phyloP scores from a whole-genome alignment of 1,140 invertebrate species.

The Alviniconcha marisindica region DNA sequence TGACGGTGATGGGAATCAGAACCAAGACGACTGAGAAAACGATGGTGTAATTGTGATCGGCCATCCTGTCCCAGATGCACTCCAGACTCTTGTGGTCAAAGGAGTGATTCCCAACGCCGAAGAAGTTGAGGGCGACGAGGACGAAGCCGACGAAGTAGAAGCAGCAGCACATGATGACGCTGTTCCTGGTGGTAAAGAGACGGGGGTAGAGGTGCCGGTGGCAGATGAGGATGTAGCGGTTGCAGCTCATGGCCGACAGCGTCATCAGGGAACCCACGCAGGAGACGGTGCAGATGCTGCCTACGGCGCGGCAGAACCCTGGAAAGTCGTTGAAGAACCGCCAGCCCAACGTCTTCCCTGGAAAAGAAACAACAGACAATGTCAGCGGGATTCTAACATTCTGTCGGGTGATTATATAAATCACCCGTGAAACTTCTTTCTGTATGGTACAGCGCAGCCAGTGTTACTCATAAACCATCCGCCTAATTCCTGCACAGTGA shows the following conservation, averaged over 20 bases:
- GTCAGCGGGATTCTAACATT: too few species aligned
- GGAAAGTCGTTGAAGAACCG: conserved; percentile 52
- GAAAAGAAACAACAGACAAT: too few species aligned
- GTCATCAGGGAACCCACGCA: conserved; percentile 59
- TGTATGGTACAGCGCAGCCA: too few species aligned
- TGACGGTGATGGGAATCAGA: conserved; percentile 47
- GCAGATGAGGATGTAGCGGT: conserved; percentile 61
- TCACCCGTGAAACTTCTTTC: too few species aligned
- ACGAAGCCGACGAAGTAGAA: conserved; percentile 46
- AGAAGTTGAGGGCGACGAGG: conserved; percentile 49
- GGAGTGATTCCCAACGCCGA: conserved; percentile 49
- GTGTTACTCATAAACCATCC: too few species aligned
- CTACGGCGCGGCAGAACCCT: conserved; percentile 55
- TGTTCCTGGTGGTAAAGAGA: conserved; percentile 49
- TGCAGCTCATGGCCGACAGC: conserved; percentile 56
- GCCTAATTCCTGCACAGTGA: too few species aligned
- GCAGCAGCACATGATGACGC: conserved; percentile 44
- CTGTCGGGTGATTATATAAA: too few species aligned
- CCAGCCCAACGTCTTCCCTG: conserved; percentile 43
- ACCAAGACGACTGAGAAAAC: conserved; percentile 52
- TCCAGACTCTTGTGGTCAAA: conserved; percentile 56
- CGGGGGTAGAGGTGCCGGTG: conserved; percentile 46
- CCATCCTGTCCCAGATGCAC: conserved; percentile 59
- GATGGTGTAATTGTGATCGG: conserved; percentile 53
- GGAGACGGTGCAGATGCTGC: conserved; percentile 53